Evolutionary conservation across 35 echinoderm and acorn worm genomes (phyloP), one percentile per base, ranked within the genome.

Genomic region (Stichopus chloronotus): DNA sequence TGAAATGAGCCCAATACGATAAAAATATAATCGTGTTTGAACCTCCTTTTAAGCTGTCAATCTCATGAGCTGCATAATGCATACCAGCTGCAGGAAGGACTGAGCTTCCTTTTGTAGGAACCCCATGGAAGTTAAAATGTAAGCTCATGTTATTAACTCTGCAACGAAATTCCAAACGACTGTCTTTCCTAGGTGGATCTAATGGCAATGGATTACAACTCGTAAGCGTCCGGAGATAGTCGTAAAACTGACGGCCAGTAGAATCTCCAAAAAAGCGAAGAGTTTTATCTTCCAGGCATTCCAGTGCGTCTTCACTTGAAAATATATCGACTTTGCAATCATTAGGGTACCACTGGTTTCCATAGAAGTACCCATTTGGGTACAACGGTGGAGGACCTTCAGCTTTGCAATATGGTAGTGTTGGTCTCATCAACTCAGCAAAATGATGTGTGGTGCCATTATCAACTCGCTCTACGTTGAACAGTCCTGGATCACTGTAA

Each of bases 1-100:
- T 52, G 55, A 78, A 78, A 78, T 78, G 76, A 17, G 76, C 76
- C 76, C 76, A 78, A 11, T 78, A 78, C 52, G 76, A 82, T 55
- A 82, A 82, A 54, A 82, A 82, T 82, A 82, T 54, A 55, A 53
- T 82, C 30, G 13, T 16, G 11, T 82, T 82, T 54, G 7, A 52
- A 17, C 79, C 79, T 12, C 79, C 79, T 14, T 54, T 52, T 7
- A 82, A 5, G 22, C 53, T 82, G 79, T 82, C 79, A 4, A 82
- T 82, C 13, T 82, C 79, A 14, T 43, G 43, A 14, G 79, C 79
- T 1, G 79, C 79, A 53, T 82, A 82, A 82, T 82, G 79, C 9
- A 82, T 82, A 25, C 17, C 17, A 3, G 7, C 8, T 9, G 55
- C 79, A 16, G 8, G 10, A 16, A 82, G 14, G 5, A 55, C 55